These are phyloP conservation scores for Lithosia quadra DNA, from an alignment of 2,888 invertebrate species.

Conservation along the genomic window DNA sequence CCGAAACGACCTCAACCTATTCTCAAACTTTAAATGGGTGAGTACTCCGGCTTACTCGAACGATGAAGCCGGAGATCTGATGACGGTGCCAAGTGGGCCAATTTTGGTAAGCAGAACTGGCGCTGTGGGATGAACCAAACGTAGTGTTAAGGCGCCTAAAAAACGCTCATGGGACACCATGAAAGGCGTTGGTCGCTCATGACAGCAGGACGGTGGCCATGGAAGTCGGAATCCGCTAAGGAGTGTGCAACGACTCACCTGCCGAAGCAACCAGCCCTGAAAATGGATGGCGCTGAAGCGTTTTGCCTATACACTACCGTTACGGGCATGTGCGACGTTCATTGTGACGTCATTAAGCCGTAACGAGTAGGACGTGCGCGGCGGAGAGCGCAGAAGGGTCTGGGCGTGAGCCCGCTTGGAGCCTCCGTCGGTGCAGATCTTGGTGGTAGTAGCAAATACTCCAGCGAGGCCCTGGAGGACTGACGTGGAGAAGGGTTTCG, in stretches of 20 bases:
- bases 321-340: slow-evolving; percentile 67
- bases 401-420: slow-evolving; percentile 70
- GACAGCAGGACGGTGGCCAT: slow-evolving; percentile 37
- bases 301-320: slow-evolving; percentile 78
- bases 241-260: slow-evolving; percentile 87
- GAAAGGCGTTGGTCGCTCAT: slow-evolving; percentile 76
- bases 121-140: slow-evolving; percentile 92
- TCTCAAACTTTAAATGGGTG: slow-evolving; percentile 93
- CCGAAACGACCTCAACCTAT: slow-evolving; percentile 91
- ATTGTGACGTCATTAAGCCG: slow-evolving; percentile 73
- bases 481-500: too few relatives aligned
- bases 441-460: slow-evolving; percentile 90
- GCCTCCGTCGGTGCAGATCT: slow-evolving; percentile 19
- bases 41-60: slow-evolving; percentile 88
- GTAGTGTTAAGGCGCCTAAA: slow-evolving; percentile 89
- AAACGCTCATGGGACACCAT: slow-evolving; percentile 74
- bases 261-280: slow-evolving; percentile 76
- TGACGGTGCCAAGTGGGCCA: slow-evolving; percentile 90
- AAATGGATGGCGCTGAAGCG: slow-evolving; percentile 89
- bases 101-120: slow-evolving; percentile 90
- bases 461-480: slow-evolving; percentile 88
- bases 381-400: slow-evolving; percentile 87
- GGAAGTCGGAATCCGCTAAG: slow-evolving; percentile 45
- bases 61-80: slow-evolving; percentile 83
- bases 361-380: slow-evolving; percentile 87